Evolutionary conservation across 2,888 invertebrate genomes (phyloP).

Genomic region (Geotrupes spiniger): DNA sequence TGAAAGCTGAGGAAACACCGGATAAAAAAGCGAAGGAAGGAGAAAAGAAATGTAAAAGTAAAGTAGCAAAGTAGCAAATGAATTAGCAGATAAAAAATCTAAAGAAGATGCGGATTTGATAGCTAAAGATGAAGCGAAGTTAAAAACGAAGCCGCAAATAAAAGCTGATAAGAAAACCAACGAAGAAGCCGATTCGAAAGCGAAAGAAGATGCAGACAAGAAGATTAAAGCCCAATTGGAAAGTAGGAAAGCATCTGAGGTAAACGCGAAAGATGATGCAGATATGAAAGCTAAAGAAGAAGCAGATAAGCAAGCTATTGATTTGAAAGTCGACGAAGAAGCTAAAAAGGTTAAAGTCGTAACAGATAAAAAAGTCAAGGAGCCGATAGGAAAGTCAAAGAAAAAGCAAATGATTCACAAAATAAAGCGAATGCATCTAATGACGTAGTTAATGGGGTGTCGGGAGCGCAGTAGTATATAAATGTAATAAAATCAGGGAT

Average conservation of each 20-base stretch:
- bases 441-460: too few relatives aligned
- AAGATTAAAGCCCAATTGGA: conserved; percentile 26
- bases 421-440: too few relatives aligned
- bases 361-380: conserved; percentile 28
- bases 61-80: too few relatives aligned
- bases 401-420: conserved; percentile 44
- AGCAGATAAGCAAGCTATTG: conserved; percentile 30
- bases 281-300: conserved; percentile 29
- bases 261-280: conserved; percentile 24
- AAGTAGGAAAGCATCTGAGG: conserved; percentile 31
- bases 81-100: conserved; percentile 19
- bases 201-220: conserved; percentile 28
- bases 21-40: too few relatives aligned
- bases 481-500: too few relatives aligned
- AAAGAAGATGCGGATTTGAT: conserved; percentile 16
- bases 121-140: too few relatives aligned
- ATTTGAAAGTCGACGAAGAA: conserved; percentile 22
- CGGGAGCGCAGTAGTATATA: too few relatives aligned
- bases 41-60: too few relatives aligned
- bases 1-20: too few relatives aligned
- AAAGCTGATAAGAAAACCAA: conserved; percentile 31
- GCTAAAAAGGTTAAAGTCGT: conserved; percentile 39
- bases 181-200: too few relatives aligned
- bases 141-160: conserved; percentile 15
- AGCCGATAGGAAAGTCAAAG: conserved; percentile 32